Evolutionary conservation across 2,888 invertebrate species (phyloP).

Genomic region (Nebria salina): DNA sequence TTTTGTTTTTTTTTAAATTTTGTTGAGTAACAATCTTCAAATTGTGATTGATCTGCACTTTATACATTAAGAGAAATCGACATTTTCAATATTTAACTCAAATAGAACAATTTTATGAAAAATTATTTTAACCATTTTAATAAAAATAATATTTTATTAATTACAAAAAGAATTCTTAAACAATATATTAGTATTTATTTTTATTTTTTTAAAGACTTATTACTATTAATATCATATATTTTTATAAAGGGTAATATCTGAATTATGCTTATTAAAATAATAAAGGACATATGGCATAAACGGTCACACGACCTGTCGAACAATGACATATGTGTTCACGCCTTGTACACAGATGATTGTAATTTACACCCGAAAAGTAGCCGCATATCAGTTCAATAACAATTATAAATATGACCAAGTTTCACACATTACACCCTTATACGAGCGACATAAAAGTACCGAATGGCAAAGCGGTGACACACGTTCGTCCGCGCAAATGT

Average conservation of each 20-base stretch:
- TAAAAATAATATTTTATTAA: too few species aligned
- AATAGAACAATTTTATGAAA: too few species aligned
- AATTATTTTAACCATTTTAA: too few species aligned
- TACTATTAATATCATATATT: too few species aligned
- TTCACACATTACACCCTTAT: not conserved
- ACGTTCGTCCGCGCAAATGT: not conserved
- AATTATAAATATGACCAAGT: not conserved
- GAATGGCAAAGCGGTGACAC: not conserved
- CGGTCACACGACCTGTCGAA: not conserved
- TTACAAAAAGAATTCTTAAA: too few species aligned
- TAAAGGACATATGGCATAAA: not conserved
- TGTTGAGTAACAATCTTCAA: not conserved
- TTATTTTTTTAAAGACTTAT: too few species aligned
- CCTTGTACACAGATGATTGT: not conserved
- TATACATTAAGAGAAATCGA: not conserved
- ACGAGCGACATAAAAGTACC: not conserved
- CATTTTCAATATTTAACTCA: too few species aligned
- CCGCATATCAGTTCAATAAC: conserved; percentile 1
- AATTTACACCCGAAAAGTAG: not conserved
- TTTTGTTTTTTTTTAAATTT: not conserved
- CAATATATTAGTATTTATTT: too few species aligned
- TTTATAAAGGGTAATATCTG: not conserved
- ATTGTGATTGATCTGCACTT: not conserved
- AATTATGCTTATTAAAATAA: not conserved
- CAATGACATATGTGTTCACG: not conserved